Evolutionary conservation across 2,797 vertebrate genomes (phyloP).

Genomic region (Spinus olivaceus): DNA sequence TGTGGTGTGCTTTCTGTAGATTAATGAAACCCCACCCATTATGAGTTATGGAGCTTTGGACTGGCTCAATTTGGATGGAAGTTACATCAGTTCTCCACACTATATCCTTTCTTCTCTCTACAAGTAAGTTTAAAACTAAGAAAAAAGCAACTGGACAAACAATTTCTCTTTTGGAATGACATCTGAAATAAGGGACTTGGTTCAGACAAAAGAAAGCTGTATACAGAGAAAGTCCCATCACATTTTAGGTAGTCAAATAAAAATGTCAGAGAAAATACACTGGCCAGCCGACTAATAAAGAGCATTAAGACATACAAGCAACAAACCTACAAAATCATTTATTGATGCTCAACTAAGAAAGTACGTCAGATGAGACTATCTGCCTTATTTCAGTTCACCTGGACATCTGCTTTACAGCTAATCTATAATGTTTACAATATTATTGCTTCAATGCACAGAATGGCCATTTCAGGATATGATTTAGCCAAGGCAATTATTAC

Average conservation of each 20-base stretch:
- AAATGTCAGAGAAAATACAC: background rate
- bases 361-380: background rate
- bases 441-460: background rate
- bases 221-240: background rate
- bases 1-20: conserved; percentile 67
- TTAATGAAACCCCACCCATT: conserved; percentile 70
- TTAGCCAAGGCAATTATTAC: background rate
- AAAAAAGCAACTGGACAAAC: background rate
- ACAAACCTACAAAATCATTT: background rate
- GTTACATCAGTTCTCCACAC: conserved; percentile 35
- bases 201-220: background rate
- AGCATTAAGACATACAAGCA: background rate
- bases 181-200: background rate
- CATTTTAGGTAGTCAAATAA: background rate
- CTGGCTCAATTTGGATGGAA: conserved; percentile 77
- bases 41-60: conserved; percentile 72
- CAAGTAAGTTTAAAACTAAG: conserved; percentile 61
- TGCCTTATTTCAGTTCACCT: background rate
- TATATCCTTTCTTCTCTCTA: conserved; percentile 52
- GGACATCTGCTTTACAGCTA: background rate
- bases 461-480: background rate
- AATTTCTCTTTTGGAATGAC: background rate
- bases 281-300: accelerated
- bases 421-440: background rate
- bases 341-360: background rate